Conservation (phyloP, 1,140 invertebrate species). For the Ceratitis capitata region DNA sequence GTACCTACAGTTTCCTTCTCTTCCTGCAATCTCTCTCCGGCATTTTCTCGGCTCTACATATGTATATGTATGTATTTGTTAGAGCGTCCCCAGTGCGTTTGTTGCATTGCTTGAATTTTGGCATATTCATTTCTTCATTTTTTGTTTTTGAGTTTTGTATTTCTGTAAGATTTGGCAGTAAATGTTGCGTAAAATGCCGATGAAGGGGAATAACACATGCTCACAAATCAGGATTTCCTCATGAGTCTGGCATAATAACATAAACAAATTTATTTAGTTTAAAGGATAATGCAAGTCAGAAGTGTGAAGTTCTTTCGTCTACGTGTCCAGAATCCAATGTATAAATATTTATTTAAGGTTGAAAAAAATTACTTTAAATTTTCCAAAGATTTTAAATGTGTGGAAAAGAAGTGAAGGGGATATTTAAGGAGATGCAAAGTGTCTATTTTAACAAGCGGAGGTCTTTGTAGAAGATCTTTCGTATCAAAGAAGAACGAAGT, state of each 20-base stretch:
- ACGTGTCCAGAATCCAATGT: no score
- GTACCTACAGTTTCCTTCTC: neutral
- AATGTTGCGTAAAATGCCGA: slow-evolving; percentile 5
- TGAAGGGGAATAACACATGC: neutral
- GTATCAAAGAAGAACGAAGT: no score
- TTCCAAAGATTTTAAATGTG: no score
- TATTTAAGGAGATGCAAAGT: no score
- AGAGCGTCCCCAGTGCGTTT: neutral
- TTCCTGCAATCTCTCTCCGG: neutral
- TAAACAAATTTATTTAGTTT: neutral
- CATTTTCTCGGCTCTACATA: neutral
- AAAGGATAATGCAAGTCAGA: neutral
- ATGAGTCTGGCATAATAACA: neutral
- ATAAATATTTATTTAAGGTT: no score
- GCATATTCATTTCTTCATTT: neutral
- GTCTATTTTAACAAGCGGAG: no score
- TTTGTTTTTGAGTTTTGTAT: no score
- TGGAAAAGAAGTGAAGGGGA: no score
- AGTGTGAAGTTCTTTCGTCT: neutral
- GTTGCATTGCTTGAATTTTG: neutral
- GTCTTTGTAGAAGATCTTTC: no score
- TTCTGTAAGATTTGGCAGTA: slow-evolving; percentile 3
- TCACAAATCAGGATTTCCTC: neutral
- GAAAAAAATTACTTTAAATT: no score
- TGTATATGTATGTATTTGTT: no score